phyloP scores from a whole-genome alignment of 2,888 invertebrate species.

The Sturmia bella region DNA sequence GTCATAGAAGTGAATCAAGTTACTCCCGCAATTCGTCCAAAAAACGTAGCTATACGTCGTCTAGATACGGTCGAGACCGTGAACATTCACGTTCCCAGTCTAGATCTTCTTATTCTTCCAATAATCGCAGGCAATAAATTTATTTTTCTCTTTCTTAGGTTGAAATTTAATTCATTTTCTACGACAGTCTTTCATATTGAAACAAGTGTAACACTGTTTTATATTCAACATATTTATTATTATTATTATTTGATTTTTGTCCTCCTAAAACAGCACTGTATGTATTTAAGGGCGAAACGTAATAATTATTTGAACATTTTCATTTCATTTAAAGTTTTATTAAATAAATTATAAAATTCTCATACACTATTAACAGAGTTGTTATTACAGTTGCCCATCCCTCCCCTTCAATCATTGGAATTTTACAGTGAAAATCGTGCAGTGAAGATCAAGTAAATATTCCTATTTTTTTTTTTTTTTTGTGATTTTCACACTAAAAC shows the following conservation, averaged over 20 bases:
- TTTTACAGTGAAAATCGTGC: too few relatives aligned
- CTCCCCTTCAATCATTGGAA: too few relatives aligned
- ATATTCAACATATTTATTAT: conserved; percentile 24
- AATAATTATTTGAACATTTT: conserved; percentile 21
- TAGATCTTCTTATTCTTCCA: conserved; percentile 75
- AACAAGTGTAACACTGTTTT: conserved; percentile 38
- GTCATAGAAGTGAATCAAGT: conserved; percentile 70
- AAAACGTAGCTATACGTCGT: conserved; percentile 68
- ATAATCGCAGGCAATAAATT: conserved; percentile 68
- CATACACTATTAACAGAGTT: neutral
- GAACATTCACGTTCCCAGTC: conserved; percentile 78
- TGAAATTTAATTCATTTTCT: conserved; percentile 30
- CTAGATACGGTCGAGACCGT: conserved; percentile 45
- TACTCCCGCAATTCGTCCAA: conserved; percentile 61
- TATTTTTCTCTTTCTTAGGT: conserved; percentile 57
- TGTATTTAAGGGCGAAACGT: neutral
- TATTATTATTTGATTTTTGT: conserved; percentile 18
- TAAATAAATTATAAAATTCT: conserved; percentile 60
- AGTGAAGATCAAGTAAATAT: too few relatives aligned
- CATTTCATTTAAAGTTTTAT: conserved; percentile 30
- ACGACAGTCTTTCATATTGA: conserved; percentile 48
- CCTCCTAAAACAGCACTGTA: conserved; percentile 30
- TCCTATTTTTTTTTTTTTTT: too few relatives aligned
- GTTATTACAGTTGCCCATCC: neutral
- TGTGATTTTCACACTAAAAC: too few relatives aligned